Base-by-base conservation (phyloP, 2,888 invertebrate genomes). In the Fabriciana adippe region DNA sequence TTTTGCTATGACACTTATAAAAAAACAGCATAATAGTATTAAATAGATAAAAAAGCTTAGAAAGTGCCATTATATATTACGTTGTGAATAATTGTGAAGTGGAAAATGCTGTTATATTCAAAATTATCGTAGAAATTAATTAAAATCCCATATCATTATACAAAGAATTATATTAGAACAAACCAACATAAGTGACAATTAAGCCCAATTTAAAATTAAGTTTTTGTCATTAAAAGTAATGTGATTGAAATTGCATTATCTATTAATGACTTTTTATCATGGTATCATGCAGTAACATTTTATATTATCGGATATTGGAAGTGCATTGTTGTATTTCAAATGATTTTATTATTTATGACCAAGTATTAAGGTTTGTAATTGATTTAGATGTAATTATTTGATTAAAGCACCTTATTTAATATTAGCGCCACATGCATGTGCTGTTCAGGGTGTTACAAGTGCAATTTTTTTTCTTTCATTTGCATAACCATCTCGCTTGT, bases 361-460 rank as follows among this genome's bases (percentile, higher is more conserved):
- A 3, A 3, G 18, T 0, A 15, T 66, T 67, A 67, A 16, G 11
- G 64, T 35, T 64, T 15, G 64, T 50, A 50, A 48, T 62, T 15
- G 48, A 0, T 41, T 13, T 57, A n/a, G 8, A 35, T 11, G 6
- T 13, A 55, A 8, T 47, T 56, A 54, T 62, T 16, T 0, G 18
- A 31, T 53, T 45, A 26, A 53, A 57, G 64, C 56, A 59, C 61
- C 47, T 18, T 64, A 60, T 54, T 66, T 59, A 62, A 47, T 64
- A 31, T 53, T 66, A 68, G 64, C 55, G 68, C 54, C 13, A 64
- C 41, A 54, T 71, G 63, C 61, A 64, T 57, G 68, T 55, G 53
- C 56, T 64, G 64, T 69, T 64, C 60, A 68, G 60, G 54, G 64
- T 59, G 63, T 60, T 66, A 60, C 66, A 66, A 63, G 66, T 66